These are phyloP conservation scores for Mimumesa dahlbomi DNA, from an alignment of 2,888 invertebrate genomes.

Conservation along the genomic window DNA sequence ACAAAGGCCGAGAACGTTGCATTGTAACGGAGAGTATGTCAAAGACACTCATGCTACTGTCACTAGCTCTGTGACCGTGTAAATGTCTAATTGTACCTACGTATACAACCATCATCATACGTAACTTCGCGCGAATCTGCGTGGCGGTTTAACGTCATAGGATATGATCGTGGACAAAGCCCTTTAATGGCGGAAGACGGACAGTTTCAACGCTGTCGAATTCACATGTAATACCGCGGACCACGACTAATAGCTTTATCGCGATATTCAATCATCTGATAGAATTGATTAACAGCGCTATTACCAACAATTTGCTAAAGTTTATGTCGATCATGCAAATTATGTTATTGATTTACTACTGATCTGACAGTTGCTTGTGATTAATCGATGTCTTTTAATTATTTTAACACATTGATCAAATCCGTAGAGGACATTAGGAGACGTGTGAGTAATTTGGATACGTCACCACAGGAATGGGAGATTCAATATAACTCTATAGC, in stretches of 20 bases:
- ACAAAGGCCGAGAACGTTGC: constrained; percentile 54
- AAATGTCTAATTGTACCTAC: constrained; percentile 56
- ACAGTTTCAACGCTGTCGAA: constrained; percentile 56
- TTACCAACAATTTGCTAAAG: not conserved
- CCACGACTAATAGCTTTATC: constrained; percentile 9
- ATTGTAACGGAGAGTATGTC: constrained; percentile 63
- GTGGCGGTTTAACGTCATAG: constrained; percentile 50
- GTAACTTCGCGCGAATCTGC: constrained; percentile 33
- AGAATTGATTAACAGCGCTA: not conserved
- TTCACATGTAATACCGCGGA: constrained; percentile 34
- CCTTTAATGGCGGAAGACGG: constrained; percentile 52
- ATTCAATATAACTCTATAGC: no score
- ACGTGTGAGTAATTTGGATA: no score
- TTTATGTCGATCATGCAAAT: not conserved
- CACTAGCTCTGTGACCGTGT: constrained; percentile 54
- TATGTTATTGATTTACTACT: no score
- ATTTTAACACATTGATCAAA: no score
- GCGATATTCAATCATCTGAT: not conserved
- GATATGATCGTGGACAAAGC: constrained; percentile 56
- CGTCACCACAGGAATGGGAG: no score
- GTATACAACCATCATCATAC: constrained; percentile 35
- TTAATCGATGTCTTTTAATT: no score
- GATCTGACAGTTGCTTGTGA: no score
- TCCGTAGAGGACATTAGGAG: no score
- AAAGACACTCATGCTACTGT: constrained; percentile 63